Conservation (phyloP, 2,797 vertebrate genomes). For the Oryzias dopingdopingensis region DNA sequence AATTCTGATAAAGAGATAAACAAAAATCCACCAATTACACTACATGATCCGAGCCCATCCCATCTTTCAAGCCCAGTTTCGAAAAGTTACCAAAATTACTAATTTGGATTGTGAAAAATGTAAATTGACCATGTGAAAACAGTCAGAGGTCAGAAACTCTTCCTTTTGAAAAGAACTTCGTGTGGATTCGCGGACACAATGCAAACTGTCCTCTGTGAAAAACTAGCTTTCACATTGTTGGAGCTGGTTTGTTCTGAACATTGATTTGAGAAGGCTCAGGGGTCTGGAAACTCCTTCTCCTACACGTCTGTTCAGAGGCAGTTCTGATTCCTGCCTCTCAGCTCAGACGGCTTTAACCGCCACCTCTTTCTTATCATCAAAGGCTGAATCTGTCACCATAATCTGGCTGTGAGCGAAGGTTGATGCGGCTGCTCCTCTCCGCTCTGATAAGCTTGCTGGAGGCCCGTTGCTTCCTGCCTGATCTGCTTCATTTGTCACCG, state of each 20-base stretch:
- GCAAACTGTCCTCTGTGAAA: slow-evolving; percentile 23
- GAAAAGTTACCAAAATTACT: too few relatives aligned
- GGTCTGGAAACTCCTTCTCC: not conserved
- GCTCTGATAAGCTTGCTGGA: slow-evolving; percentile 47
- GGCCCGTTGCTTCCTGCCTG: slow-evolving; percentile 26
- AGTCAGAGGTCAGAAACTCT: not conserved
- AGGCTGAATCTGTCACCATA: slow-evolving; percentile 44
- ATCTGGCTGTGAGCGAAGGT: slow-evolving; percentile 45
- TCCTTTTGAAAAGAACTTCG: not conserved
- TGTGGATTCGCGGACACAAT: not conserved
- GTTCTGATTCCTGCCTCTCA: slow-evolving; percentile 15
- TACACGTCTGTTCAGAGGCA: slow-evolving; percentile 25
- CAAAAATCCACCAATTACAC: not conserved
- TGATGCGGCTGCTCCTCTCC: slow-evolving; percentile 26
- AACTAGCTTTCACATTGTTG: slow-evolving; percentile 25
- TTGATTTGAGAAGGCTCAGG: slow-evolving; percentile 31
- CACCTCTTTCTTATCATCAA: slow-evolving; percentile 42
- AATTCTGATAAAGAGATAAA: not conserved
- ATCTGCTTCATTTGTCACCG: slow-evolving; percentile 37
- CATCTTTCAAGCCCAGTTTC: too few relatives aligned
- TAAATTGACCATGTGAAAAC: not conserved
- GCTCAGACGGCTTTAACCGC: slow-evolving; percentile 15
- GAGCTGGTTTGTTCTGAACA: slow-evolving; percentile 22
- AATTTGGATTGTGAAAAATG: not conserved
- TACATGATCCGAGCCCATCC: too few relatives aligned